A percentile compares a stretch with the other conserved stretches of the same genome.
Conservation (phyloP, 2,113 vertebrate species). For the Egretta garzetta region DNA sequence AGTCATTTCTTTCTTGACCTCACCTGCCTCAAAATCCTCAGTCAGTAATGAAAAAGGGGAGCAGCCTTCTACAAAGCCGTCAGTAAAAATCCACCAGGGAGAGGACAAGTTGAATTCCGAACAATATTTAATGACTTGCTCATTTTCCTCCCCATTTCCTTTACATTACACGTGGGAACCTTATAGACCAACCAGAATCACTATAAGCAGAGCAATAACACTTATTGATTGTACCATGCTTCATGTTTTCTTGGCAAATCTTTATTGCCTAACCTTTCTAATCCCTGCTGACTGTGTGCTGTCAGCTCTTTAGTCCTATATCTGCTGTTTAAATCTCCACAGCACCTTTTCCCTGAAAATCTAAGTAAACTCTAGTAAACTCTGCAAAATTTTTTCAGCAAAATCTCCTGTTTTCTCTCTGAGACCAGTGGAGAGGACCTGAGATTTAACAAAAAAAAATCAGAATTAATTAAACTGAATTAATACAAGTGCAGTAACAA, state of each 20-base stretch:
- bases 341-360: background rate
- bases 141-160: constrained; percentile 58
- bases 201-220: background rate
- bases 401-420: background rate
- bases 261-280: constrained; percentile 25
- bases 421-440: background rate
- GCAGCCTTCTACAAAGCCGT: background rate
- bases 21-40: background rate
- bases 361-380: background rate
- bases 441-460: background rate
- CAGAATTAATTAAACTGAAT: background rate
- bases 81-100: constrained; percentile 1
- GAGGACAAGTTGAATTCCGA: background rate
- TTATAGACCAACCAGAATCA: constrained; percentile 13
- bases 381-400: background rate
- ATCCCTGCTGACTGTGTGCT: background rate
- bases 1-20: constrained; percentile 16
- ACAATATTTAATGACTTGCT: constrained; percentile 28
- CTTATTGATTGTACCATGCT: background rate
- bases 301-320: background rate
- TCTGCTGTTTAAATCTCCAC: background rate
- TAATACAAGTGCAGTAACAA: background rate
- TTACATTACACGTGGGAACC: constrained; percentile 20
- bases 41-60: constrained; percentile 4
- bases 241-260: constrained; percentile 23